Base-by-base conservation (phyloP, 1,140 invertebrate genomes). In the Saxidomus purpurata region DNA sequence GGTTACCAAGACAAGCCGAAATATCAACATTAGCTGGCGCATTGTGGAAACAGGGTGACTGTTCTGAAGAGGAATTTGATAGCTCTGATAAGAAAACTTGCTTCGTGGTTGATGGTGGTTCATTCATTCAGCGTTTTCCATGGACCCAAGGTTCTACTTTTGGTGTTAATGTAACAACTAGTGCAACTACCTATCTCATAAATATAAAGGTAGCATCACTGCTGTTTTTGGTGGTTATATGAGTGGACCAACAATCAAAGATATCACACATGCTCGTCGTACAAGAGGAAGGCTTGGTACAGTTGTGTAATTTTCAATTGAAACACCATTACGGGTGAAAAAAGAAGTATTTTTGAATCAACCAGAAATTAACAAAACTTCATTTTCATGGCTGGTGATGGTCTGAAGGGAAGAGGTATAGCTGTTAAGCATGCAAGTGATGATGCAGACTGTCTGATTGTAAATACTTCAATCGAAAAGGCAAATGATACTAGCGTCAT, bases 31-130 rank as follows among this genome's bases (percentile, higher is more conserved):
- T 59, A 6, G 83, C 87, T 2, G 80, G 91, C 67, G 89, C 74
- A n/a, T 25, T 91, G 0, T 89, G 81, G 87, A 71, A 55, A n/a
- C 77, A 22, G 28, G 34, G 22, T 11, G 47, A 81, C 1, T 36
- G 55, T 28, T 0, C 8, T 17, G 17, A 11, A 11, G 52, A 11
- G 8, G 15, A 43, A 43, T 0, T 17, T 34, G 0, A 49, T 19
- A 22, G 55, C 0, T 17, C 25, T 9, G 3, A 34, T 3, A n/a
- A 40, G 11, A 1, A 28, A 3, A 22, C 63, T 0, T 28, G 52
- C 11, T 87, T 88, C 76, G 91, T 92, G 9, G 6, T 93, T 61
- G 91, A 93, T 71, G 91, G 90, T 38, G 89, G 90, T 8, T 88
- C 91, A 17, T 47, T 93, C 0, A 25, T 92, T n/a, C 90, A 90